These are phyloP conservation scores for Troglohyphantes excavatus DNA, from an alignment of 2,888 invertebrate genomes.

Conservation along the genomic window DNA sequence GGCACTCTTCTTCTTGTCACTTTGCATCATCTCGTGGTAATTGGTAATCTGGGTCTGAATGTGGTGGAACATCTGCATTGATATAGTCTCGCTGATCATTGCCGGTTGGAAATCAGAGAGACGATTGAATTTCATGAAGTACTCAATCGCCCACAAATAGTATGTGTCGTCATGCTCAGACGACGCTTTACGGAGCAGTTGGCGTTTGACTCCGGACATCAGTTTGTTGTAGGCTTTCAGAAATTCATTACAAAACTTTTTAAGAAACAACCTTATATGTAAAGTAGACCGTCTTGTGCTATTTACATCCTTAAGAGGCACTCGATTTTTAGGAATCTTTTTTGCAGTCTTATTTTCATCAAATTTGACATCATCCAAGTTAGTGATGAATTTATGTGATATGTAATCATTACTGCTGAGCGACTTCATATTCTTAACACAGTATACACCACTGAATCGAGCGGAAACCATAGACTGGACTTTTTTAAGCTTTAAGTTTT, in stretches of 20 bases:
- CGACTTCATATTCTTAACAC: slow-evolving; percentile 95
- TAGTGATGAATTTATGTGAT: slow-evolving; percentile 92
- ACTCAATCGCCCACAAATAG: slow-evolving; percentile 95
- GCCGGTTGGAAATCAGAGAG: slow-evolving; percentile 92
- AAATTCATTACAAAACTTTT: slow-evolving; percentile 97
- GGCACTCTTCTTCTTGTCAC: slow-evolving; percentile 92
- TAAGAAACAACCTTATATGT: slow-evolving; percentile 92
- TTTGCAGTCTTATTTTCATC: slow-evolving; percentile 88
- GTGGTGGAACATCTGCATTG: slow-evolving; percentile 94
- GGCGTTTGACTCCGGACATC: slow-evolving; percentile 93
- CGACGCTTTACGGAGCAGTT: slow-evolving; percentile 83
- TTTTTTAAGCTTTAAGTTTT: slow-evolving; percentile 44
- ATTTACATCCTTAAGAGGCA: slow-evolving; percentile 87
- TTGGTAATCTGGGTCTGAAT: slow-evolving; percentile 95
- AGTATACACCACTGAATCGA: slow-evolving; percentile 89
- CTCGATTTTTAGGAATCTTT: slow-evolving; percentile 90
- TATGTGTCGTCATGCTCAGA: slow-evolving; percentile 95
- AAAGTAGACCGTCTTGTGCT: slow-evolving; percentile 90
- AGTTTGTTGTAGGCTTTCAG: slow-evolving; percentile 95
- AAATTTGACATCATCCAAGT: slow-evolving; percentile 90
- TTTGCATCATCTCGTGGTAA: slow-evolving; percentile 89
- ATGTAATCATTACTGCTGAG: slow-evolving; percentile 93
- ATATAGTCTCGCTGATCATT: slow-evolving; percentile 96
- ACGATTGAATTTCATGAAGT: slow-evolving; percentile 99
- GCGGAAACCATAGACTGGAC: slow-evolving; percentile 19